phyloP scores from a whole-genome alignment of 2,113 vertebrate genomes.

The Vidua chalybeata region DNA sequence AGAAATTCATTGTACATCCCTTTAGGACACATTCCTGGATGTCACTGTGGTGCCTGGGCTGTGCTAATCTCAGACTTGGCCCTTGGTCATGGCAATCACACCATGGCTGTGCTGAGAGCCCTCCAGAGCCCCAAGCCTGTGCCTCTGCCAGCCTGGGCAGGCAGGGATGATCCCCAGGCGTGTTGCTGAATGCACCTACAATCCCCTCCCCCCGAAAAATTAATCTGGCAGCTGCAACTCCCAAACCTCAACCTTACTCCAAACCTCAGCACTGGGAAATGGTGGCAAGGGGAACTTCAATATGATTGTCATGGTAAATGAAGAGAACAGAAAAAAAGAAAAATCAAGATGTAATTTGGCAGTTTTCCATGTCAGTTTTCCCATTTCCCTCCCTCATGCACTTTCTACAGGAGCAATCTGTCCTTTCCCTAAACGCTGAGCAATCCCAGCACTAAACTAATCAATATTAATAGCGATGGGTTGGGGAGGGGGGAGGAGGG shows the following conservation, averaged over 20 bases:
- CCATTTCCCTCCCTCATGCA: not conserved
- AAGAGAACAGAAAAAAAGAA: not conserved
- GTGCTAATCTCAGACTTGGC: not conserved
- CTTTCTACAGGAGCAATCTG: conserved; percentile 35
- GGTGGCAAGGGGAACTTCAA: not conserved
- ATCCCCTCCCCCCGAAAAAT: accelerated
- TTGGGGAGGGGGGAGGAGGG: conserved; percentile 1
- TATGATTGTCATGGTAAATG: not conserved
- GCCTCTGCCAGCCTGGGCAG: not conserved
- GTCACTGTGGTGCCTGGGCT: not conserved
- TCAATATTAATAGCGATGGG: conserved; percentile 72
- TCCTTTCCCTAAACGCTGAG: conserved; percentile 37
- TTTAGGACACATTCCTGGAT: not conserved
- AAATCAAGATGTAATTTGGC: not conserved
- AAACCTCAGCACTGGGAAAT: not conserved
- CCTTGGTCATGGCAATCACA: accelerated
- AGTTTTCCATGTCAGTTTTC: not conserved
- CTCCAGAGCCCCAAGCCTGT: not conserved
- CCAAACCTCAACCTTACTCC: not conserved
- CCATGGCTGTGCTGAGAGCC: not conserved
- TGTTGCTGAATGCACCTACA: not conserved
- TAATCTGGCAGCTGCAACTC: not conserved
- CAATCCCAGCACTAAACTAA: conserved; percentile 53
- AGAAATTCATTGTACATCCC: not conserved
- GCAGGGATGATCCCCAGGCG: not conserved